Percentiles rank a stretch among this genome's conserved stretches.
These are phyloP conservation scores for Unio delphinus DNA, from an alignment of 2,888 invertebrate genomes.

Conservation along the genomic window DNA sequence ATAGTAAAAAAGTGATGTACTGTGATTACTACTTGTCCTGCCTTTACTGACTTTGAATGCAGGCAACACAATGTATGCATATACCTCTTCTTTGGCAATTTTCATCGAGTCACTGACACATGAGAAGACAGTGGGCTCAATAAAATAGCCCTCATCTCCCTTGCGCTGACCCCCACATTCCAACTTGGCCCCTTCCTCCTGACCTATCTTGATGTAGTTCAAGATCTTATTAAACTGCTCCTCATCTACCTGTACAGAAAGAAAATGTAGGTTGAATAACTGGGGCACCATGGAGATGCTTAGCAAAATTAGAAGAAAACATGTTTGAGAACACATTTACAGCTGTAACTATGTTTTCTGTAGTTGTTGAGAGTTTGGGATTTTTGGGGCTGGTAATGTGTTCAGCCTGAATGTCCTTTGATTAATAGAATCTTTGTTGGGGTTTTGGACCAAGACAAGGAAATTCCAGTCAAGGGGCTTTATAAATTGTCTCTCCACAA, in stretches of 20 bases:
- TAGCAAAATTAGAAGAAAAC: too few species aligned
- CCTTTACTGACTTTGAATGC: conserved; percentile 73
- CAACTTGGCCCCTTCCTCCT: conserved; percentile 83
- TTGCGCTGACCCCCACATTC: conserved; percentile 79
- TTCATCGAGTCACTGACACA: conserved; percentile 71
- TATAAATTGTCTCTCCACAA: too few species aligned
- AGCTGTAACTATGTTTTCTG: too few species aligned
- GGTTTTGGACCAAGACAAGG: too few species aligned
- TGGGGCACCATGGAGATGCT: too few species aligned
- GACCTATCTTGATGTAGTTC: conserved; percentile 82
- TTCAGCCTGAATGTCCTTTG: too few species aligned
- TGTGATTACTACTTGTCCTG: background rate
- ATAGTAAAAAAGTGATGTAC: background rate
- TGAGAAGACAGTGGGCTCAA: conserved; percentile 72
- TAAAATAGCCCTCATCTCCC: conserved; percentile 69
- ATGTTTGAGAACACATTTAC: too few species aligned
- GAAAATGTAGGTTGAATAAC: background rate
- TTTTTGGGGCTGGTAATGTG: too few species aligned
- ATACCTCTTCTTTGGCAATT: conserved; percentile 72
- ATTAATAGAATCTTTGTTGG: too few species aligned
- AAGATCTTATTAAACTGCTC: conserved; percentile 83
- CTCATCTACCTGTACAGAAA: conserved; percentile 48
- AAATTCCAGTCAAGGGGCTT: too few species aligned
- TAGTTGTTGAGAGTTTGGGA: too few species aligned
- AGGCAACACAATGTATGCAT: background rate